A percentile compares a stretch with the other conserved stretches of the same genome.
These are phyloP conservation scores for Athrips mouffetella DNA, from an alignment of 2,888 invertebrate species.

Conservation along the genomic window DNA sequence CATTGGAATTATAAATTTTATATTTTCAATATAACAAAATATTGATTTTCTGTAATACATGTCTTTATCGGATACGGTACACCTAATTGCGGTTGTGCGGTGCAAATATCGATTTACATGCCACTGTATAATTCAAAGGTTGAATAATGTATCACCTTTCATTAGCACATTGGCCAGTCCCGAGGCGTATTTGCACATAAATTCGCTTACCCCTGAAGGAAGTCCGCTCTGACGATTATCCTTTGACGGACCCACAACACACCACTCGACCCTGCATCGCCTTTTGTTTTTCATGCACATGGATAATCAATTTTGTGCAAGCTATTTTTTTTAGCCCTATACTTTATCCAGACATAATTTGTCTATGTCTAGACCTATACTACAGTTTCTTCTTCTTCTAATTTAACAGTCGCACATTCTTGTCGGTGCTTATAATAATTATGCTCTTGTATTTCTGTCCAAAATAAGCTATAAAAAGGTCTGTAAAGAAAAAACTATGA, in stretches of 20 bases:
- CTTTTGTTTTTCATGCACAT: constrained; percentile 42
- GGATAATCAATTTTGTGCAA: background rate
- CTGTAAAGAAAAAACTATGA: no score
- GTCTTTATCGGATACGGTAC: constrained; percentile 18
- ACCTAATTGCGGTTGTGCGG: constrained; percentile 68
- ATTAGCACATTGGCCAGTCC: constrained; percentile 76
- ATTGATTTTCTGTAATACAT: constrained; percentile 12
- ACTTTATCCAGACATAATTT: no score
- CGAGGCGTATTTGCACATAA: constrained; percentile 75
- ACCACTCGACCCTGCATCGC: no score
- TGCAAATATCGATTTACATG: constrained; percentile 78
- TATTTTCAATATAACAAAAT: no score
- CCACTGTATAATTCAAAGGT: constrained; percentile 76
- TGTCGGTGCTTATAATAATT: no score
- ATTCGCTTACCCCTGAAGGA: constrained; percentile 70
- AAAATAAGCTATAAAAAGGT: no score
- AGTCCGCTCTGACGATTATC: constrained; percentile 68
- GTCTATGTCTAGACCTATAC: no score
- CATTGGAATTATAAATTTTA: no score
- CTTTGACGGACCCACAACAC: constrained; percentile 46
- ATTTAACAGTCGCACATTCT: no score
- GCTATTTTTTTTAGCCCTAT: background rate
- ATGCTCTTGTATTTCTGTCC: no score
- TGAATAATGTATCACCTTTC: constrained; percentile 78
- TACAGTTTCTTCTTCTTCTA: no score